These are phyloP conservation scores for Lithodes maja DNA, from an alignment of 2,888 invertebrate species.

Conservation along the genomic window DNA sequence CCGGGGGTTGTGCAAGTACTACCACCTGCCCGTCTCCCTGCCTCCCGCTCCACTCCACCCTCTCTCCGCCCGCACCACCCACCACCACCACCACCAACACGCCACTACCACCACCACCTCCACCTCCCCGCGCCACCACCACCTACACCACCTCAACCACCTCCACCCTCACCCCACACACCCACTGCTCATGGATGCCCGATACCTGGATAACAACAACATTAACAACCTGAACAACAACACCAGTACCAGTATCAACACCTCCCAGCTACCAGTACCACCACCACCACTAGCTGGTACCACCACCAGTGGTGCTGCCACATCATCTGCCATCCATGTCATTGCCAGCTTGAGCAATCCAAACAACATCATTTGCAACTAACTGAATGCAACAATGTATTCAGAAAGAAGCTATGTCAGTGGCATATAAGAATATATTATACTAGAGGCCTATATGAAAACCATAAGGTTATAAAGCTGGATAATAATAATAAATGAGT, in stretches of 20 bases:
- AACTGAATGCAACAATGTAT: constrained; percentile 22
- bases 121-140: constrained; percentile 52
- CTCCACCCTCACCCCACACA: constrained; percentile 31
- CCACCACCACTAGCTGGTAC: constrained; percentile 34
- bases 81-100: constrained; percentile 57
- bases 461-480: not conserved
- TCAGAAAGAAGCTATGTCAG: constrained; percentile 5
- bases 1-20: constrained; percentile 96
- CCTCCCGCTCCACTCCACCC: constrained; percentile 88
- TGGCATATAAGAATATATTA: not conserved
- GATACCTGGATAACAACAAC: constrained; percentile 56
- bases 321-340: constrained; percentile 52
- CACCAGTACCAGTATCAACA: constrained; percentile 38
- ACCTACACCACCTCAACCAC: not conserved
- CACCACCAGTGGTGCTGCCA: constrained; percentile 25
- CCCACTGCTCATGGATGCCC: constrained; percentile 55
- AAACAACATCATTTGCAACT: constrained; percentile 60
- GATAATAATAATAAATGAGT: not conserved
- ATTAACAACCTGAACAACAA: constrained; percentile 30
- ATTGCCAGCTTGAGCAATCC: constrained; percentile 54
- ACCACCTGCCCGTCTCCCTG: constrained; percentile 94
- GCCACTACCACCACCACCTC: constrained; percentile 52
- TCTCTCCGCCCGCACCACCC: constrained; percentile 74
- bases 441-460: not conserved
- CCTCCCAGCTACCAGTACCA: constrained; percentile 36